A percentile compares a stretch with the other conserved stretches of the same genome.
phyloP scores from a whole-genome alignment of 2,888 invertebrate genomes.

The Amiota minor region DNA sequence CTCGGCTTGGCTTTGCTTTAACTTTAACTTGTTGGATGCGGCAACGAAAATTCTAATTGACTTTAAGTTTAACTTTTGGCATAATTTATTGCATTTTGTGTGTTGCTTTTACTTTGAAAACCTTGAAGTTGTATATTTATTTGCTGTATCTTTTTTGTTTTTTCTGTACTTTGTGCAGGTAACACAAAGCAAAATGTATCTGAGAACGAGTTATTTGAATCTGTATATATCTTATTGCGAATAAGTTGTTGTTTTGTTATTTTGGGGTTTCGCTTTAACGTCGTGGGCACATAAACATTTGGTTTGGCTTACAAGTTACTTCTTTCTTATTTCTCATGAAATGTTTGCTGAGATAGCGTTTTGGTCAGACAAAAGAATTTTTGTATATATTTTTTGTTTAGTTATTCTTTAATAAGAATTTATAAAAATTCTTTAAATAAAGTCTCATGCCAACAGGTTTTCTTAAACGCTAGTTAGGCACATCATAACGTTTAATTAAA shows the following conservation, averaged over 20 bases:
- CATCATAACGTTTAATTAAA: too few relatives aligned
- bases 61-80: slow-evolving; percentile 55
- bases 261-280: slow-evolving; percentile 1
- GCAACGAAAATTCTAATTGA: slow-evolving; percentile 54
- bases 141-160: slow-evolving; percentile 1
- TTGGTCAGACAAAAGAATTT: too few relatives aligned
- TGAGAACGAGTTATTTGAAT: slow-evolving; percentile 10
- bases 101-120: slow-evolving; percentile 11
- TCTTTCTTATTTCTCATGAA: too few relatives aligned
- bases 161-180: slow-evolving; percentile 2
- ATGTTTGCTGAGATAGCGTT: too few relatives aligned
- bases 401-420: too few relatives aligned
- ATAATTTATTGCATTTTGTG: slow-evolving; percentile 56
- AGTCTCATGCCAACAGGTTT: too few relatives aligned
- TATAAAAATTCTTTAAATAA: too few relatives aligned
- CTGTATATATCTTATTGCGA: not conserved
- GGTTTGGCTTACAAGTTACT: too few relatives aligned
- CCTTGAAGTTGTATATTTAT: not conserved
- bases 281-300: too few relatives aligned
- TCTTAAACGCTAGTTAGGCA: too few relatives aligned
- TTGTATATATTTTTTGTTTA: too few relatives aligned
- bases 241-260: not conserved
- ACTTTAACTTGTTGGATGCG: not conserved
- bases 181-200: not conserved
- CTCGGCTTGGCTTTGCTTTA: too few relatives aligned